phyloP scores from a whole-genome alignment of 2,888 invertebrate genomes.

The Itoplectis maculator region DNA sequence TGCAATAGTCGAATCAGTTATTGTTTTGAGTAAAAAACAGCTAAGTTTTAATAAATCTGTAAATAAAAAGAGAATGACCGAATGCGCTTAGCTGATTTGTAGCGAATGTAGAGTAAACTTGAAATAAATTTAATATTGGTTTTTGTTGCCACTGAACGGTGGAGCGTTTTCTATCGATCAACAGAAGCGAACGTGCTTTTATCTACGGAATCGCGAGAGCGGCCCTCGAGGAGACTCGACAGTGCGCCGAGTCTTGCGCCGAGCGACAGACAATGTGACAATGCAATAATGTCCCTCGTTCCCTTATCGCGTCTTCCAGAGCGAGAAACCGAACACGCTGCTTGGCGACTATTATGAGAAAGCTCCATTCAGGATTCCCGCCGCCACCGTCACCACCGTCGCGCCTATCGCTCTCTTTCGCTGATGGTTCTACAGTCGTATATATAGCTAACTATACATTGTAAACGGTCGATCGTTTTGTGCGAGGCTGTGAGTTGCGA shows the following conservation, averaged over 20 bases:
- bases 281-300: slow-evolving; percentile 55
- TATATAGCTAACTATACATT: no score
- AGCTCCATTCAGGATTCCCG: slow-evolving; percentile 3
- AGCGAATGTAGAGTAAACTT: no score
- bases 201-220: background rate
- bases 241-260: slow-evolving; percentile 1
- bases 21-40: background rate
- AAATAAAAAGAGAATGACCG: background rate
- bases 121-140: no score
- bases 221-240: background rate
- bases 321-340: background rate
- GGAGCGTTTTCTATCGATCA: no score
- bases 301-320: slow-evolving; percentile 33
- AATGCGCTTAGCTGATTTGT: background rate
- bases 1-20: background rate
- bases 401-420: background rate
- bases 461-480: no score
- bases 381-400: background rate
- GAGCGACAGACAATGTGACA: slow-evolving; percentile 59
- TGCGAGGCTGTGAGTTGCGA: no score
- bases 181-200: no score
- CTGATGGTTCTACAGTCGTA: background rate
- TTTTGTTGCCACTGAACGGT: no score
- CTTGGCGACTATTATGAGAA: slow-evolving; percentile 1
- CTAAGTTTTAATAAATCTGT: slow-evolving; percentile 4